Evolutionary conservation across 1,140 invertebrate genomes (phyloP).

Genomic region (Cydia pomonella): DNA sequence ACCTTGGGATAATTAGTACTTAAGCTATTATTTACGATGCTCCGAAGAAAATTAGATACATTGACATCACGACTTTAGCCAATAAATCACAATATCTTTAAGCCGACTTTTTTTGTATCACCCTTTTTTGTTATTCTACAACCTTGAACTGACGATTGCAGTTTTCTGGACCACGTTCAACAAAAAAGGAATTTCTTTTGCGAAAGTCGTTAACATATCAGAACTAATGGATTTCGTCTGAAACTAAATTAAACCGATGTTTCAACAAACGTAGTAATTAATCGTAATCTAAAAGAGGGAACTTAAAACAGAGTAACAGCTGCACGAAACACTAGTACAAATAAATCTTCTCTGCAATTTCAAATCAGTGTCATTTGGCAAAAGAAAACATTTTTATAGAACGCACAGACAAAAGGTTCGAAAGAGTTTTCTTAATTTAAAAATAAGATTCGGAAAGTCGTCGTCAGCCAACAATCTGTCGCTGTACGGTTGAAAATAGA

Average conservation of each 20-base stretch:
- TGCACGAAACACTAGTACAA: slow-evolving; percentile 14
- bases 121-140: too few species aligned
- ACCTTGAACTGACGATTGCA: background rate
- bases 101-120: too few species aligned
- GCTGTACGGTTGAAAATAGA: slow-evolving; percentile 64
- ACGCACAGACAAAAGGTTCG: slow-evolving; percentile 57
- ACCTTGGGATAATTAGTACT: too few species aligned
- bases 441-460: slow-evolving; percentile 70
- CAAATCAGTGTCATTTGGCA: slow-evolving; percentile 42
- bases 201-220: background rate
- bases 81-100: too few species aligned
- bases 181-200: background rate
- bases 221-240: slow-evolving; percentile 4
- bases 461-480: slow-evolving; percentile 70
- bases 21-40: too few species aligned
- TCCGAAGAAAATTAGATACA: too few species aligned
- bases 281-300: slow-evolving; percentile 22
- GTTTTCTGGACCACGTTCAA: background rate
- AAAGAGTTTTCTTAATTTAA: slow-evolving; percentile 60
- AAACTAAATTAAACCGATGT: slow-evolving; percentile 1
- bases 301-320: slow-evolving; percentile 27
- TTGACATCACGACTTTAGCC: too few species aligned
- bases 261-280: slow-evolving; percentile 11
- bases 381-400: slow-evolving; percentile 38
- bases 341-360: slow-evolving; percentile 23